phyloP scores from a whole-genome alignment of 2,888 invertebrate species.

The Ichneumoninae sp. region DNA sequence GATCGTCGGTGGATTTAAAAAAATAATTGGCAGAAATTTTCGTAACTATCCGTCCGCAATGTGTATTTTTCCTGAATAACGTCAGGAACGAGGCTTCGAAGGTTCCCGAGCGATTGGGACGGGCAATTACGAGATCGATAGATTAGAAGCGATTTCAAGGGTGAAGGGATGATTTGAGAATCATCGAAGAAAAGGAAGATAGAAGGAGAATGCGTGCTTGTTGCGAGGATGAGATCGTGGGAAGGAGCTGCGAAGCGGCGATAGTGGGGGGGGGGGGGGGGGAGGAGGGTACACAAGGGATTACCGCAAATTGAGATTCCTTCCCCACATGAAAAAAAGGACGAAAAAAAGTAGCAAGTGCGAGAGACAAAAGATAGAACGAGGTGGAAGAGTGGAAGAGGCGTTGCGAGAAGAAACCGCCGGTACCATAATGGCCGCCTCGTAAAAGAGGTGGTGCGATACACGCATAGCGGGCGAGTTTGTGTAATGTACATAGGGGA shows the following conservation, averaged over 20 bases:
- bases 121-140: constrained; percentile 28
- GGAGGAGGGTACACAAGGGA: constrained; percentile 34
- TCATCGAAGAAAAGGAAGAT: not conserved
- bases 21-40: not conserved
- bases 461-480: constrained; percentile 11
- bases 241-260: constrained; percentile 29
- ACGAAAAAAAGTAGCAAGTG: not conserved
- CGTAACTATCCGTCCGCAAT: not conserved
- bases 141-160: constrained; percentile 29
- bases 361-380: constrained; percentile 27
- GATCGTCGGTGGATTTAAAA: not conserved
- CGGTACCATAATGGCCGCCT: constrained; percentile 65
- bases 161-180: constrained; percentile 58
- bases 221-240: constrained; percentile 33
- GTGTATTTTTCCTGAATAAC: not conserved
- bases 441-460: constrained; percentile 56
- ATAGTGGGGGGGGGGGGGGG: constrained; percentile 23
- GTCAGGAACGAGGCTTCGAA: constrained; percentile 15
- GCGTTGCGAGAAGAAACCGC: constrained; percentile 3
- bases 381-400: constrained; percentile 42
- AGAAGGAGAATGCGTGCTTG: constrained; percentile 11
- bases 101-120: constrained; percentile 18
- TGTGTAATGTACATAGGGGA: not conserved
- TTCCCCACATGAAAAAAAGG: constrained; percentile 45
- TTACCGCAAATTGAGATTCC: constrained; percentile 62